phyloP scores from a whole-genome alignment of 1,140 invertebrate species.

The Bemisia tabaci region DNA sequence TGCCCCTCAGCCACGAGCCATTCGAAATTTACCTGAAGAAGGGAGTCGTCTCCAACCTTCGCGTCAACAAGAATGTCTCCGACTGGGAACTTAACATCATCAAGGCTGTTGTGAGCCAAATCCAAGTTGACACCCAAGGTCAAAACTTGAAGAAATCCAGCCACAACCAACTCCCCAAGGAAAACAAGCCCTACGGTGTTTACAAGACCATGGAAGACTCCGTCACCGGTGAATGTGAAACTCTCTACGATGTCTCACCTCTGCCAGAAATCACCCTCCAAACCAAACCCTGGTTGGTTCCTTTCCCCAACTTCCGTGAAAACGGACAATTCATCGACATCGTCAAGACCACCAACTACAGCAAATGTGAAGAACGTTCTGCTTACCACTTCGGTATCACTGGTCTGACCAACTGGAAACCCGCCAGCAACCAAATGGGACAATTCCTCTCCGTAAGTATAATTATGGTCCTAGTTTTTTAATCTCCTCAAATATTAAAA shows the following conservation, averaged over 20 bases:
- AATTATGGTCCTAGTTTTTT: conserved; percentile 17
- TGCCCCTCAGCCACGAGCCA: conserved; percentile 36
- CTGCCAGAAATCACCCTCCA: conserved; percentile 18
- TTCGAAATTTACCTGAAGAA: conserved; percentile 43
- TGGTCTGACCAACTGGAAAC: conserved; percentile 36
- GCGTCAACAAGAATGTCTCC: conserved; percentile 34
- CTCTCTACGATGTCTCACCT: conserved; percentile 24
- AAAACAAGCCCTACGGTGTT: conserved; percentile 18
- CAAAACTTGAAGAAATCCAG: conserved; percentile 17
- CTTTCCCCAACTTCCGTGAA: conserved; percentile 26
- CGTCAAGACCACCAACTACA: conserved; percentile 49
- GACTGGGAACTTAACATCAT: conserved; percentile 48
- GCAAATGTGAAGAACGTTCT: conserved; percentile 41
- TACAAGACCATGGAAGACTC: conserved; percentile 29
- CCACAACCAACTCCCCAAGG: conserved; percentile 16
- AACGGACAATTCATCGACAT: conserved; percentile 43
- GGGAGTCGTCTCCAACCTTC: conserved; percentile 34
- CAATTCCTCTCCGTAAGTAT: conserved; percentile 36
- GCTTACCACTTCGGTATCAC: conserved; percentile 44
- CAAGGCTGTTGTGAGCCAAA: conserved; percentile 43
- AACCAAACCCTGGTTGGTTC: conserved; percentile 19
- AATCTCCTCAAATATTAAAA: conserved; percentile 14
- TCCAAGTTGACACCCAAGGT: conserved; percentile 21
- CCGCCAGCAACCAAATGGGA: conserved; percentile 37
- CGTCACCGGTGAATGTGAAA: conserved; percentile 28